Base-by-base conservation (phyloP, 2,113 vertebrate species). In the Struthidea cinerea region DNA sequence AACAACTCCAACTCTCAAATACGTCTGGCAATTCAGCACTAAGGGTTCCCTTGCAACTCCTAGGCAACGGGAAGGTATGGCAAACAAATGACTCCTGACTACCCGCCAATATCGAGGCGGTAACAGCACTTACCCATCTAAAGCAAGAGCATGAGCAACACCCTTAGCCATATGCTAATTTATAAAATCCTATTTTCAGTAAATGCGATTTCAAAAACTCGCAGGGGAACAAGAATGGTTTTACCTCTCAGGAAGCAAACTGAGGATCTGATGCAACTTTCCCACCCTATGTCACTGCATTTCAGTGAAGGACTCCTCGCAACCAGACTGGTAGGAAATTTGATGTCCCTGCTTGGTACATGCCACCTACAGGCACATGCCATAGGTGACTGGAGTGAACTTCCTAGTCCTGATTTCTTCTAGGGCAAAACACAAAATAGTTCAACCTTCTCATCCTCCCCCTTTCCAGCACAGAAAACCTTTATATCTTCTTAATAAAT, bases 41-140 rank as follows among this genome's bases (percentile, higher is more conserved):
- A 49, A 64, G 28, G 35, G 21, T 3, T 79, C 28, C 24, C n/a
- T 80, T 73, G 44, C n/a, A n/a, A 22, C 19, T 81, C 65, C 47
- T 22, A 27, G 49, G 65, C 33, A 83, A 78, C 0, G 0, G 33
- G n/a, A 41, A 75, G 76, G 22, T 32, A 67, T 1, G 3, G 8
- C 39, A 53, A 8, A 46, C 16, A 52, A 64, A 32, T 21, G 68
- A 56, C 27, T 90, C n/a, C 22, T 27, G 41, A 33, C 46, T 70
- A 75, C 27, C 83, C 68, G 52, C 24, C 56, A 56, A 1, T 49
- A 70, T 30, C 0, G 0, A 71, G 49, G 53, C 0, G 1, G 16
- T 26, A 80, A 42, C 32, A 46, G 75, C 57, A 53, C 49, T 53
- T n/a, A 78, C 0, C 4, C 42, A 61, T n/a, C n/a, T 77, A 74